Evolutionary conservation across 1,140 invertebrate genomes (phyloP).

Genomic region (Trachymyrmex septentrionalis): DNA sequence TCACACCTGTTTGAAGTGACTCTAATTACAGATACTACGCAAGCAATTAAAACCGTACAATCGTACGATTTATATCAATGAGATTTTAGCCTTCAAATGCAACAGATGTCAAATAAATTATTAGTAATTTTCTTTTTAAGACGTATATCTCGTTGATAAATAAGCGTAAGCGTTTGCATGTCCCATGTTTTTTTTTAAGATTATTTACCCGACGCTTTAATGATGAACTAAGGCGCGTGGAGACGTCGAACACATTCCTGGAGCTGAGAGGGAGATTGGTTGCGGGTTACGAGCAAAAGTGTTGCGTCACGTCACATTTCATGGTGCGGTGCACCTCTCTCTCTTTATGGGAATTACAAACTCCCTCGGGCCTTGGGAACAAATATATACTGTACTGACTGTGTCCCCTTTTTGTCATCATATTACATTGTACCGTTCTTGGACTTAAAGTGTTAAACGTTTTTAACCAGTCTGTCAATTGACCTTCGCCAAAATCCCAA

Average conservation of each 20-base stretch:
- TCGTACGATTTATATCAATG: neutral
- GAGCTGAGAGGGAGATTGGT: constrained; percentile 55
- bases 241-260: constrained; percentile 41
- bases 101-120: neutral
- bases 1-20: neutral
- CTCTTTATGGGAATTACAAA: constrained; percentile 71
- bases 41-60: neutral
- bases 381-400: constrained; percentile 43
- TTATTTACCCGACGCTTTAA: neutral
- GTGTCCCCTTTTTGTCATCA: constrained; percentile 27
- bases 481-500: constrained; percentile 7
- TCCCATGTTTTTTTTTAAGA: neutral
- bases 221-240: neutral
- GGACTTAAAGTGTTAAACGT: constrained; percentile 17
- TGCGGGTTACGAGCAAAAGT: constrained; percentile 64
- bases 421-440: constrained; percentile 1
- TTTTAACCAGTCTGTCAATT: neutral
- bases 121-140: neutral
- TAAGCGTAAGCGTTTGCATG: neutral
- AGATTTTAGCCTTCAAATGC: neutral
- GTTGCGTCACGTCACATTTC: constrained; percentile 71
- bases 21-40: neutral
- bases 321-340: constrained; percentile 19
- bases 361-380: constrained; percentile 47
- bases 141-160: neutral